A percentile compares a stretch with the other conserved stretches of the same genome.
These are phyloP conservation scores for Enchytraeus crypticus DNA, from an alignment of 2,888 invertebrate genomes.

Conservation along the genomic window DNA sequence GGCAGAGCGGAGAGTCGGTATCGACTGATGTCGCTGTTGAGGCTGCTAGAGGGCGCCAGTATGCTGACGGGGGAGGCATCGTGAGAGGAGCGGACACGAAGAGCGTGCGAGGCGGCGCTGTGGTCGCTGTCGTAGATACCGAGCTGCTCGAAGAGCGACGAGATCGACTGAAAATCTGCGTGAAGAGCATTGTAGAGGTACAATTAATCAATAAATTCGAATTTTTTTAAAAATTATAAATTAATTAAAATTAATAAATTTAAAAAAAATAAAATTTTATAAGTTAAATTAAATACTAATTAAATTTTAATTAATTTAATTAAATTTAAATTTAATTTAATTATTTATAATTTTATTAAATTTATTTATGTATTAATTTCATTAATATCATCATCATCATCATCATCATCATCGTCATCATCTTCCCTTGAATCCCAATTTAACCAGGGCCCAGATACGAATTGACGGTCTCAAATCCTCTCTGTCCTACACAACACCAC, in stretches of 20 bases:
- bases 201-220: too few species aligned
- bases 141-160: constrained; percentile 1
- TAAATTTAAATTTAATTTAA: too few species aligned
- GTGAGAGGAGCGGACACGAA: neutral
- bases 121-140: neutral
- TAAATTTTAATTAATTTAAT: neutral
- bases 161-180: constrained; percentile 6
- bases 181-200: neutral
- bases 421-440: too few species aligned
- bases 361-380: too few species aligned
- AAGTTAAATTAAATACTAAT: neutral
- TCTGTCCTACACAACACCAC: too few species aligned
- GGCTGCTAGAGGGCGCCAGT: neutral
- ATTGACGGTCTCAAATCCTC: too few species aligned
- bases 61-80: neutral
- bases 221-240: neutral
- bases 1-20: neutral
- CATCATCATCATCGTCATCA: too few species aligned
- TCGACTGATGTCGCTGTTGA: neutral
- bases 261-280: neutral
- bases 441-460: too few species aligned
- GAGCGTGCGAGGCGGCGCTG: neutral
- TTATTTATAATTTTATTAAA: too few species aligned
- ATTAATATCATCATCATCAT: too few species aligned
- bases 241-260: neutral